Base-by-base conservation (phyloP, 2,888 invertebrate genomes). In the Steinernema carpocapsae region DNA sequence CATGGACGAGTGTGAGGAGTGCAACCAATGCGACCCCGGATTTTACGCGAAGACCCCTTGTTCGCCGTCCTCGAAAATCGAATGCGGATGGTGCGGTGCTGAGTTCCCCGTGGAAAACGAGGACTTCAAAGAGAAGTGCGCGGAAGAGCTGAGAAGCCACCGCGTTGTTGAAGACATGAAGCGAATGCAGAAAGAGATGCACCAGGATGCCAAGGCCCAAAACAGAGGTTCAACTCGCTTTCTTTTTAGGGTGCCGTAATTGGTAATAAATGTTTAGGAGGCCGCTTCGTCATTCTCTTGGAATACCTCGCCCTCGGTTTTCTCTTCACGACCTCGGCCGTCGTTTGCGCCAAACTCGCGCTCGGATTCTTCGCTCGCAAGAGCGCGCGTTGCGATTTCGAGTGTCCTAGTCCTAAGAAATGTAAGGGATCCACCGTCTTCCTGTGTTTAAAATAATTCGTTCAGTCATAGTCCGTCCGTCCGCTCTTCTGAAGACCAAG, bases 11-110 rank as follows among this genome's bases (percentile, higher is more conserved):
- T 82, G 81, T 73, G 73, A 77, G 59, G 24, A 52, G n/a, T 81
- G 80, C 72, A 75, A 73, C 1, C 56, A 64, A 45, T 81, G 84
- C 51, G 80, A 77, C 0, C 74, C 78, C 1, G 78, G 77, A 73
- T 75, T 78, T 70, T 84, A 80, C 56, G 79, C 29, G 52, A 70
- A 72, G 24, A 72, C 73, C 22, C 70, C 72, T 59, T 83, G 83
- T 51, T 32, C 76, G 4, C 24, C 26, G 7, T 64, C 72, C 26
- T 59, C 26, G 1, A 80, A 83, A 70, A 82, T 81, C 10, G 74
- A 78, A 1, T 83, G 83, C 73, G 81, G 79, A 43, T 83, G 81
- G 82, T 83, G 83, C 48, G 77, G 80, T 48, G 77, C 73, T 51
- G 32, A 71, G 26, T 70, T 17, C 4, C 59, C 76, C 43, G 64